Evolutionary conservation across 2,888 invertebrate species (phyloP).

Genomic region (Boloria selene): DNA sequence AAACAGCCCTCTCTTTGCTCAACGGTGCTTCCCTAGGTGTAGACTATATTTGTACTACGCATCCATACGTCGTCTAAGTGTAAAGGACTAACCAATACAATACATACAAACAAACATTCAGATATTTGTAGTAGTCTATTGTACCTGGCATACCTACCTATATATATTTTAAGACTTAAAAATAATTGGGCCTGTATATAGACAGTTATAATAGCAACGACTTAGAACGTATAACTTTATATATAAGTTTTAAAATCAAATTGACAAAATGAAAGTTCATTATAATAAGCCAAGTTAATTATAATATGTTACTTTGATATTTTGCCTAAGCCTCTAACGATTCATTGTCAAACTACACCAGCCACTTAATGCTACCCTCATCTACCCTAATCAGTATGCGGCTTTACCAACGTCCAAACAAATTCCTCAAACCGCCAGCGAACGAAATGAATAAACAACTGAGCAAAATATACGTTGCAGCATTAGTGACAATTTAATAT

Average conservation of each 20-base stretch:
- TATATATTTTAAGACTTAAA: too few species aligned
- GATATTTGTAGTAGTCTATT: too few species aligned
- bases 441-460: constrained; percentile 33
- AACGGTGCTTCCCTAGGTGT: too few species aligned
- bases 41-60: too few species aligned
- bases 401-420: constrained; percentile 25
- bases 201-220: too few species aligned
- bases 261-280: neutral
- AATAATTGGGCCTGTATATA: too few species aligned
- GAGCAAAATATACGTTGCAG: constrained; percentile 23
- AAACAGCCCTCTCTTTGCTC: too few species aligned
- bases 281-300: neutral
- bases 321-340: constrained; percentile 3
- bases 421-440: constrained; percentile 32
- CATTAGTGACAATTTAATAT: constrained; percentile 17
- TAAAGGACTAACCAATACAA: too few species aligned
- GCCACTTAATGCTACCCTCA: constrained; percentile 28
- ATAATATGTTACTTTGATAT: neutral
- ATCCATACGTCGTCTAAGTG: too few species aligned
- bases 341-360: constrained; percentile 12
- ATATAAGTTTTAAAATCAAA: neutral
- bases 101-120: too few species aligned
- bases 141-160: too few species aligned
- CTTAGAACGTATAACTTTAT: neutral
- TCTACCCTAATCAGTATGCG: constrained; percentile 40